These are phyloP conservation scores for Rugalucina vietnamica DNA, from an alignment of 2,888 invertebrate genomes.

Conservation along the genomic window DNA sequence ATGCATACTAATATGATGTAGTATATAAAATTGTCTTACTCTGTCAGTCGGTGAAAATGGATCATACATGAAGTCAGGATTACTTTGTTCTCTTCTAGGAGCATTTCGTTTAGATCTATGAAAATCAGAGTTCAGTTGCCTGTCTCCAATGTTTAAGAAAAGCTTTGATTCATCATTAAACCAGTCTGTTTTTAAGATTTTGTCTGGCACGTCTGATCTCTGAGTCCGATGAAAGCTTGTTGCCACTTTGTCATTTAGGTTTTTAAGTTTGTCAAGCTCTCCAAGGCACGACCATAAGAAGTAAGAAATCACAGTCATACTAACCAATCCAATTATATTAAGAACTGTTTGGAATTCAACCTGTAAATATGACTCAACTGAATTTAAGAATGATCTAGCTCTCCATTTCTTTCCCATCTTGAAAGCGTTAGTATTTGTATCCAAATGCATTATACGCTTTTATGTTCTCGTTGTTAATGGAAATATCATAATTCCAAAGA, in stretches of 20 bases:
- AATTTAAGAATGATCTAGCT: background rate
- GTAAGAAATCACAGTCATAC: background rate
- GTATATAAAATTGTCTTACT: background rate
- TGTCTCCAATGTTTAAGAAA: background rate
- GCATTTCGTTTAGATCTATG: background rate
- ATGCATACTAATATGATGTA: too few relatives aligned
- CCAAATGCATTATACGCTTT: too few relatives aligned
- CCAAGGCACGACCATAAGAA: conserved; percentile 1
- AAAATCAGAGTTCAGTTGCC: background rate
- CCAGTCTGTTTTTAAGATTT: too few relatives aligned
- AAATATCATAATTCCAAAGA: too few relatives aligned
- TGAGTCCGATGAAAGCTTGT: background rate
- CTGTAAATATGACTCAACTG: background rate
- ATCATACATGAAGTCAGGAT: background rate
- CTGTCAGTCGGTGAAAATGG: background rate
- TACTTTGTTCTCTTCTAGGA: background rate
- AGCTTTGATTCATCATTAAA: background rate
- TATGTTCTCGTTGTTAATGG: too few relatives aligned
- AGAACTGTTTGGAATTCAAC: background rate
- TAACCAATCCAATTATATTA: background rate
- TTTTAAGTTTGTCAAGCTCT: background rate
- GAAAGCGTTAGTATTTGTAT: too few relatives aligned
- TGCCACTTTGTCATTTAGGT: background rate
- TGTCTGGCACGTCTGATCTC: too few relatives aligned
- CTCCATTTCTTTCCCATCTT: background rate